These are phyloP conservation scores for Phoxinus dragarum DNA, from an alignment of 2,797 vertebrate genomes.

Conservation along the genomic window DNA sequence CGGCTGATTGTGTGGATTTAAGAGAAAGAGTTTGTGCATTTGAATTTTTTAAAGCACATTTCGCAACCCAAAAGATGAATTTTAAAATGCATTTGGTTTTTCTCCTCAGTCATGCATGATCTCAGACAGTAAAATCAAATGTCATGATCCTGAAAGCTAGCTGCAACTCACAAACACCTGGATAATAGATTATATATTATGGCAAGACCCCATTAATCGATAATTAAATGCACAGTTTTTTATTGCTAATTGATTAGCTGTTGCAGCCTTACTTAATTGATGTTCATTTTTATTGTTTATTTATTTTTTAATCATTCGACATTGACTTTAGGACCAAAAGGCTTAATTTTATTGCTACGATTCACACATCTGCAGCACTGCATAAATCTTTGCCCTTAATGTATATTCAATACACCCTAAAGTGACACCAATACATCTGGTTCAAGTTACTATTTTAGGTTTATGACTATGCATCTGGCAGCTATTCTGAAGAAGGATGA, in stretches of 20 bases:
- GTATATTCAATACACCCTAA: neutral
- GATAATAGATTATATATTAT: neutral
- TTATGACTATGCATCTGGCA: neutral
- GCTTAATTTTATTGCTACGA: neutral
- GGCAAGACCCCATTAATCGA: neutral
- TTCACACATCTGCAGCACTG: neutral
- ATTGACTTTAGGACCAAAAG: neutral
- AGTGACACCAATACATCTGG: conserved; percentile 6
- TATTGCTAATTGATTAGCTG: neutral
- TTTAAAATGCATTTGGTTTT: neutral
- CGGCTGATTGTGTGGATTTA: neutral
- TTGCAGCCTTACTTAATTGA: neutral
- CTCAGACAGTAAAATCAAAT: neutral
- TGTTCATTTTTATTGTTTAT: neutral
- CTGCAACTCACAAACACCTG: neutral
- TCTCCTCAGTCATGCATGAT: neutral
- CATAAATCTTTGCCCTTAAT: neutral
- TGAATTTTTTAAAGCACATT: neutral
- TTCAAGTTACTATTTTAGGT: conserved; percentile 3
- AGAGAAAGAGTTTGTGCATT: neutral
- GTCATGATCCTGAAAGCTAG: neutral
- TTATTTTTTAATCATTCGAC: too few relatives aligned
- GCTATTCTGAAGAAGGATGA: neutral
- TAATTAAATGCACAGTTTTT: neutral
- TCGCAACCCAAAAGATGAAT: neutral